Conservation (phyloP, 1,140 invertebrate genomes). For the Drosophila sturtevanti region DNA sequence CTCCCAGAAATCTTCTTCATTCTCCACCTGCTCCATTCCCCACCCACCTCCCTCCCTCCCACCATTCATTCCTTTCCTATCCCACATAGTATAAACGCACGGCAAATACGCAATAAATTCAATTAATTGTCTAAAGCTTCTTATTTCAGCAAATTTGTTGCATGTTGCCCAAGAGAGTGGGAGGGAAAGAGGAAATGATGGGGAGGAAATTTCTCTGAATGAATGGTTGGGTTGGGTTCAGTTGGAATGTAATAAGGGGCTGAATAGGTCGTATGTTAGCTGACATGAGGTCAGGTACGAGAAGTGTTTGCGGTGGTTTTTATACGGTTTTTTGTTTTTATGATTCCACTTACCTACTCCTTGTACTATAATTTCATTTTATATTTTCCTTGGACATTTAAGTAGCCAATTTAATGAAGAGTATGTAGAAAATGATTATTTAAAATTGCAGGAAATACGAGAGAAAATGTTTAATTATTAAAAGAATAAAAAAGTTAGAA, state of each 20-base stretch:
- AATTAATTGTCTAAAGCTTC: constrained; percentile 63
- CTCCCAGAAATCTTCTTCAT: neutral
- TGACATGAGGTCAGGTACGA: neutral
- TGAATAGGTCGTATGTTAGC: neutral
- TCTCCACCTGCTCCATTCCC: neutral
- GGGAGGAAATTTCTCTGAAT: constrained; percentile 2
- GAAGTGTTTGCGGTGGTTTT: constrained; percentile 31
- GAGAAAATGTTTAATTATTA: too few species aligned
- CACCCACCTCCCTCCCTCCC: neutral
- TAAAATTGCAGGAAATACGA: constrained; percentile 8
- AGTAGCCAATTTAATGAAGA: constrained; percentile 42
- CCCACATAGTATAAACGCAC: constrained; percentile 36
- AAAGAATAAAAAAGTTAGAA: neutral
- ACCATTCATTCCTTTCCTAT: constrained; percentile 7
- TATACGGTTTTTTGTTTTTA: constrained; percentile 25
- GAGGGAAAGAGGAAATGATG: neutral
- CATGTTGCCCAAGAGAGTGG: neutral
- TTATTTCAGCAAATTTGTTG: constrained; percentile 57
- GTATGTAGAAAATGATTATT: constrained; percentile 5
- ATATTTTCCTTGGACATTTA: constrained; percentile 17
- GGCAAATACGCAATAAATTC: constrained; percentile 57
- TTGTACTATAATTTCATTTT: constrained; percentile 42
- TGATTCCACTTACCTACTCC: neutral
- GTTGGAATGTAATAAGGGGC: neutral
- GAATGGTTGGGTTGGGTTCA: neutral